Percentiles rank a stretch among this genome's conserved stretches.
Conservation (phyloP, 2,888 invertebrate species). For the Lumbricus terrestris region DNA sequence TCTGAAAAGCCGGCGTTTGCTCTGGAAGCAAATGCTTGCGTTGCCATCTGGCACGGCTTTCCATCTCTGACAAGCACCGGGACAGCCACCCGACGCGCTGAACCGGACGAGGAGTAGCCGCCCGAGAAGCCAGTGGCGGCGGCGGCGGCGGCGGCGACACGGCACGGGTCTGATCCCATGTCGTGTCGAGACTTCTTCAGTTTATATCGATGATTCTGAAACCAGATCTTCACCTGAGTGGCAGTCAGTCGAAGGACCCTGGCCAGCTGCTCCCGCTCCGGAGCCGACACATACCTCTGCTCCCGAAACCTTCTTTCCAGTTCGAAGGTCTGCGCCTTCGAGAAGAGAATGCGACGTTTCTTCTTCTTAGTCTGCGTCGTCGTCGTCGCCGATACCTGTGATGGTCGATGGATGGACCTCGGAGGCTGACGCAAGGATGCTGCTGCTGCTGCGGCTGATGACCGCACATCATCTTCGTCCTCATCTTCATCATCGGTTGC, state of each 20-base stretch:
- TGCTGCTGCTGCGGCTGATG: too few species aligned
- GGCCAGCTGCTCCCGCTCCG: conserved; percentile 29
- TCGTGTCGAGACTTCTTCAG: conserved; percentile 25
- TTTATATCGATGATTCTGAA: conserved; percentile 30
- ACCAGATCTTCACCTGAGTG: conserved; percentile 31
- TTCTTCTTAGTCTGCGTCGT: conserved; percentile 25
- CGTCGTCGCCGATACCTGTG: background rate
- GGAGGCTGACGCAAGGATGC: too few species aligned
- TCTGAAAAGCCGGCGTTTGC: background rate
- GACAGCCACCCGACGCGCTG: conserved; percentile 22
- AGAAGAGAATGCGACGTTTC: conserved; percentile 28
- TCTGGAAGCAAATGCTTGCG: background rate
- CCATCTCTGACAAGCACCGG: conserved; percentile 24
- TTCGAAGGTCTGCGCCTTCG: conserved; percentile 26
- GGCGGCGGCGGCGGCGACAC: background rate
- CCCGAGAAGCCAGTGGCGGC: background rate
- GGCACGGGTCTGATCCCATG: background rate
- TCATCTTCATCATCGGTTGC: background rate
- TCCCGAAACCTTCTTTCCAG: conserved; percentile 28
- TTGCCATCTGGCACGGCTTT: conserved; percentile 8
- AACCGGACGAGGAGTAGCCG: background rate
- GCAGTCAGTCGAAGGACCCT: conserved; percentile 23
- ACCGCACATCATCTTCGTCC: background rate
- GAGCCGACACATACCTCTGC: conserved; percentile 28
- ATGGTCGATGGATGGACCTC: background rate